These are phyloP conservation scores for Natrix natrix DNA, from an alignment of 2,797 vertebrate species.

Conservation along the genomic window DNA sequence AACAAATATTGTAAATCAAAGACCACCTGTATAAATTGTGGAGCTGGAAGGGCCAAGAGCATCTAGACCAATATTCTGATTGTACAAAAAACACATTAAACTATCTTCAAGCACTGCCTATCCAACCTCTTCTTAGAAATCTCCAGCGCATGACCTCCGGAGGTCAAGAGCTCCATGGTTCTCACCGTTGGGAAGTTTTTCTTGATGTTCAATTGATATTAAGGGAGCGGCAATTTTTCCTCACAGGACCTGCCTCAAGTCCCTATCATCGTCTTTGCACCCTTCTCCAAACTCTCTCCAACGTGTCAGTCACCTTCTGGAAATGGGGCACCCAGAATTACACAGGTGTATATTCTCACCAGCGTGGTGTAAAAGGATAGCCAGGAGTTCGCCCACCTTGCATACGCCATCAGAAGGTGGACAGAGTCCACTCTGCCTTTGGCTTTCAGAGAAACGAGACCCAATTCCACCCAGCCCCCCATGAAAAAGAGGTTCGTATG, in stretches of 20 bases:
- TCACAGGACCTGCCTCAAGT: neutral
- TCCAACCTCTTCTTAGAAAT: neutral
- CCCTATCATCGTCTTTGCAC: neutral
- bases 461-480: too few species aligned
- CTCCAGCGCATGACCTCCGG: too few species aligned
- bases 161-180: neutral
- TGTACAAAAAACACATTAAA: neutral
- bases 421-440: too few species aligned
- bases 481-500: too few species aligned
- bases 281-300: neutral
- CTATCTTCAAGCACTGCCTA: neutral
- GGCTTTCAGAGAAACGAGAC: too few species aligned
- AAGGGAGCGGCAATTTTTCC: too few species aligned
- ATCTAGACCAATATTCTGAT: neutral
- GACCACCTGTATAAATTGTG: too few species aligned
- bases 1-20: too few species aligned
- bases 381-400: too few species aligned
- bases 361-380: neutral
- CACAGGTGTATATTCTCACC: neutral
- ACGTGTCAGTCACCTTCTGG: neutral
- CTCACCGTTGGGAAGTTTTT: too few species aligned
- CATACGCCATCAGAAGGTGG: too few species aligned
- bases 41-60: neutral
- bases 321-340: neutral
- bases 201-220: too few species aligned